Base-by-base conservation (phyloP, 2,797 vertebrate genomes). In the Aldrovandia affinis region DNA sequence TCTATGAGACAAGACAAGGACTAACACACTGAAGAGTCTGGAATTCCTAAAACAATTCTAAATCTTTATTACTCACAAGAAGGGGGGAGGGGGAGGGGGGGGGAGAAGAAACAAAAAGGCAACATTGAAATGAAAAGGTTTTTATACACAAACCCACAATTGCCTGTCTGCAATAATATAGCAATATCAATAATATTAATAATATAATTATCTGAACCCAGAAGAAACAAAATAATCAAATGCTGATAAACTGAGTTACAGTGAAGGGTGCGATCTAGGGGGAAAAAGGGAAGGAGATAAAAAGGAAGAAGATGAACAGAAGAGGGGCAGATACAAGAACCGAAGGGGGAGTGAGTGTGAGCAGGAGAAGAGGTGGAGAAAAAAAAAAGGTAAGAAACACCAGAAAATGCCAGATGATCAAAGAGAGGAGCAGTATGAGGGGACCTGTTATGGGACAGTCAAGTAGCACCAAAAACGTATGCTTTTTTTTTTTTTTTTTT, bases 1-100 rank as follows among this genome's bases (percentile, higher is more conserved):
- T 63, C 47, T n/a, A 2, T 33, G 42, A 42, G 50, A 44, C 52
- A 47, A 61, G 0, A 54, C 15, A 52, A 25, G 44, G 55, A 81
- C 59, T 77, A 63, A 87, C 20, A 20, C 70, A 25, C 22, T 77
- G 54, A 91, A 0, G 73, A 92, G 83, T 81, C 91, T 1, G 25
- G 4, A 22, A 86, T 75, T 95, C 93, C 94, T 96, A 95, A 91
- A 95, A 96, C 95, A 96, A 95, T 91, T 94, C 94, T 96, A 96
- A 95, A 95, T 92, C 90, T 96, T 96, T 95, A 95, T 96, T 94
- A 94, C 95, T 95, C 95, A 95, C 95, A 96, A 95, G 70, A 93
- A 95, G 94, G 95, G 95, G 95, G 94, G 95, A 94, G 95, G 95
- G 94, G n/a, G n/a, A n/a, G n/a, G n/a, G n/a, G n/a, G n/a, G n/a